Base-by-base conservation (phyloP, 2,888 invertebrate genomes). In the Drosophila mettleri region DNA sequence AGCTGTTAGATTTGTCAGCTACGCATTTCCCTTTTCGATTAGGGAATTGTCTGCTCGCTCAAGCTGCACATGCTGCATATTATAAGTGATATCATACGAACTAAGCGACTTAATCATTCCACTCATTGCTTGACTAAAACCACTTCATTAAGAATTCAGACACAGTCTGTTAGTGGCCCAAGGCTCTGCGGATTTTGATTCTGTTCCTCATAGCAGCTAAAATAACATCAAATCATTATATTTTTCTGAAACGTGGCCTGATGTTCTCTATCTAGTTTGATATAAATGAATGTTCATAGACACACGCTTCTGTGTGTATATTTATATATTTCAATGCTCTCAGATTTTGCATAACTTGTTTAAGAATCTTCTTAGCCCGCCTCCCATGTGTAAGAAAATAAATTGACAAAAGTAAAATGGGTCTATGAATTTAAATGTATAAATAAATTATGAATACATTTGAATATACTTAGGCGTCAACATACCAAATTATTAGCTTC, bases 261-360 rank as follows among this genome's bases (percentile, higher is more conserved):
- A 63, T 74, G 52, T 69, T 61, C 24, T 36, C 22, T 46, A 59
- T 33, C 33, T 53, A 18, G 63, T 4, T 31, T 49, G 20, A 57
- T 58, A 53, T 20, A 22, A 10, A 36, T 31, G 38, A 43, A 36
- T 20, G 31, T 38, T 20, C 14, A 33, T 20, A n/a, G 16, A 33
- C 14, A 36, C 14, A 63, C 9, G 29, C 29, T 20, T 41, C n/a
- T 43, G 51, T 33, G 3, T 33, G 31, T 33, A 22, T 22, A 39
- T 62, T 24, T 36, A 49, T 36, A 58, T 41, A 58, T 63, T 45
- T 41, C 5, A 49, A 51, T 62, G 53, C 20, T 36, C 41, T 22
- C 60, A n/a, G 39, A 43, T 60, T 73, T 73, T 43, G 48, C 52
- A 60, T 54, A 74, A 76, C 74, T 74, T 71, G 77, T 66, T 74